A percentile compares a stretch with the other conserved stretches of the same genome.
Evolutionary conservation across 2,797 vertebrate genomes (phyloP).

Genomic region (Botia almorhae): DNA sequence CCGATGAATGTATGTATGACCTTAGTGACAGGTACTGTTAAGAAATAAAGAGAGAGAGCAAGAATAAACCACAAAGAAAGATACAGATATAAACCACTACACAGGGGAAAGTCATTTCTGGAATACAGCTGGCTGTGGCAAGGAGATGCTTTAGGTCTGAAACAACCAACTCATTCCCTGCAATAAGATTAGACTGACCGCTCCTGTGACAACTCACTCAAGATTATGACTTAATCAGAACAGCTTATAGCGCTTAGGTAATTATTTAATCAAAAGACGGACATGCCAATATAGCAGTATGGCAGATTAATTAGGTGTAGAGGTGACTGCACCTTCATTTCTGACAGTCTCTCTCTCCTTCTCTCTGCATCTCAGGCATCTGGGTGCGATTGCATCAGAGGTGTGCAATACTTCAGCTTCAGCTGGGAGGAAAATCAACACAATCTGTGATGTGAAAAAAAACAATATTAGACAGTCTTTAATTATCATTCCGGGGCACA

Average conservation of each 20-base stretch:
- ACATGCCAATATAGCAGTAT: conserved; percentile 76
- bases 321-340: conserved; percentile 65
- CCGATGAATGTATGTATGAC: conserved; percentile 68
- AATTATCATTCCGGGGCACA: conserved; percentile 29
- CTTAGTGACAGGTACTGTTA: conserved; percentile 77
- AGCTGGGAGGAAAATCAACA: conserved; percentile 47
- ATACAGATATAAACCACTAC: conserved; percentile 43
- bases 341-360: background rate
- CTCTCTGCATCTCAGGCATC: background rate
- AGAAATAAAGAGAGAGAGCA: conserved; percentile 48
- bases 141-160: conserved; percentile 53
- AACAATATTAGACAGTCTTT: conserved; percentile 14
- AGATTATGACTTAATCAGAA: conserved; percentile 80
- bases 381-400: conserved; percentile 42
- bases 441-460: conserved; percentile 23
- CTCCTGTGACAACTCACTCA: conserved; percentile 70
- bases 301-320: conserved; percentile 75
- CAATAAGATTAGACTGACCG: conserved; percentile 66
- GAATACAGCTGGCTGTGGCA: conserved; percentile 4
- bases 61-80: conserved; percentile 30
- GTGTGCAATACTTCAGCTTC: conserved; percentile 47
- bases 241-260: conserved; percentile 76
- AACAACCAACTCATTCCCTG: conserved; percentile 70
- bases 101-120: conserved; percentile 8
- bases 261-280: conserved; percentile 82